Evolutionary conservation across 2,888 invertebrate species (phyloP), one percentile per base, ranked within the genome.

Genomic region (Conops quadrifasciatus): DNA sequence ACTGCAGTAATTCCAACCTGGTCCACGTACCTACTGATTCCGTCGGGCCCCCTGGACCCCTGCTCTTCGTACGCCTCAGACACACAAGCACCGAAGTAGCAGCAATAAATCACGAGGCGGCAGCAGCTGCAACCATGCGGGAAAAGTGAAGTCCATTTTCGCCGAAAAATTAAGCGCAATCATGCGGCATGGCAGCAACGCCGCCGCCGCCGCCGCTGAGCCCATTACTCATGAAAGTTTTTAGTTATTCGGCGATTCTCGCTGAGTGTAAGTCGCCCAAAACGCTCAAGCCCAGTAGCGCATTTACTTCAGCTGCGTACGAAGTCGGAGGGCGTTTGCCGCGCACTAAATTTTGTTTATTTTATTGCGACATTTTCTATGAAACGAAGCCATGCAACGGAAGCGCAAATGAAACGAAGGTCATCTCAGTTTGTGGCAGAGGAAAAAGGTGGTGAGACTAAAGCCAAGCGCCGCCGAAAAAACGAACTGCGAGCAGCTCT

Each of bases 201-300:
- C 15, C 26, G 15, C 21, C 24, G 21, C 5, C 24, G 21, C 53
- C 58, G 58, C 15, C 28, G 58, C 58, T 9, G 16, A 47, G 28
- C 53, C 49, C 72, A 68, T 69, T 72, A 72, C 60, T 72, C 72
- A 72, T 60, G 49, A 43, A 49, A 51, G n/a, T 67, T 67, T 67
- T 59, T 21, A 28, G 43, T 21, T 13, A 36, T 36, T 36, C 36
- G 9, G 36, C 36, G 36, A 36, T 36, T 36, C 36, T 9, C 9
- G 36, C 36, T 15, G 58, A 49, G n/a, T 19, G 49, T 19, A 49
- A 15, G 49, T 19, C 49, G 49, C 15, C 11, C 11, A 19, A n/a
- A 36, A 49, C 49, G 19, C 49, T n/a, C n/a, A 2, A 15, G 49
- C 49, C 15, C 19, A 11, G n/a, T 15, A 49, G 49, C 2, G 19